Base-by-base conservation (phyloP, 2,797 vertebrate genomes). In the Hippocampus kuda region DNA sequence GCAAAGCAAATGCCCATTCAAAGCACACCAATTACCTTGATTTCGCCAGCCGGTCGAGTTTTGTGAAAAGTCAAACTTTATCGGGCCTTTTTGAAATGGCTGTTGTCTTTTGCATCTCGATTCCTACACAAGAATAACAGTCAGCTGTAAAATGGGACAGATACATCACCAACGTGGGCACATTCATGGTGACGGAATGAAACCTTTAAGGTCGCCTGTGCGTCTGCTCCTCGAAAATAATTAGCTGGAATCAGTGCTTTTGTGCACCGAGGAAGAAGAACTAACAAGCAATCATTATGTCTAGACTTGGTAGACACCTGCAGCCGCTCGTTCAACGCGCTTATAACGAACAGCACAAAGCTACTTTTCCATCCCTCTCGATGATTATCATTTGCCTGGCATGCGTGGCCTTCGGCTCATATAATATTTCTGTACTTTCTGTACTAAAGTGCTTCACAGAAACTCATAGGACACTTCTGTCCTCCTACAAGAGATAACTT, bases 221-320 rank as follows among this genome's bases (percentile, higher is more conserved):
- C 30, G 34, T 10, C 27, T 15, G 15, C 57, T 20, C 11, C 16
- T 60, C 16, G 16, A 18, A 34, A 60, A 34, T 16, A 60, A 34
- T 60, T 60, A 34, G 57, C 9, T 60, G 27, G 27, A 60, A 60
- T 34, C 16, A 20, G 27, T 9, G 13, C 10, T 15, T 60, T 60
- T 60, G 27, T 34, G 7, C 27, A 6, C 15, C 27, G 2, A 30
- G 27, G 57, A 30, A 34, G 27, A 60, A 60, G 57, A 27, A 34
- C 57, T 60, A 60, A 60, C 57, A 30, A 60, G 57, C 57, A 34
- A 30, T 60, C 27, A 60, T 60, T 18, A 34, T 60, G 27, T 60
- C 34, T 30, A 18, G 57, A 30, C n/a, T 56, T 24, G 12, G 12
- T 27, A 57, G 57, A 34, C 57, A 30, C 27, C 57, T 60, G 34